Evolutionary conservation across 2,888 invertebrate genomes (phyloP), one percentile per base, ranked within the genome.

Genomic region (Drosophila algonquin): DNA sequence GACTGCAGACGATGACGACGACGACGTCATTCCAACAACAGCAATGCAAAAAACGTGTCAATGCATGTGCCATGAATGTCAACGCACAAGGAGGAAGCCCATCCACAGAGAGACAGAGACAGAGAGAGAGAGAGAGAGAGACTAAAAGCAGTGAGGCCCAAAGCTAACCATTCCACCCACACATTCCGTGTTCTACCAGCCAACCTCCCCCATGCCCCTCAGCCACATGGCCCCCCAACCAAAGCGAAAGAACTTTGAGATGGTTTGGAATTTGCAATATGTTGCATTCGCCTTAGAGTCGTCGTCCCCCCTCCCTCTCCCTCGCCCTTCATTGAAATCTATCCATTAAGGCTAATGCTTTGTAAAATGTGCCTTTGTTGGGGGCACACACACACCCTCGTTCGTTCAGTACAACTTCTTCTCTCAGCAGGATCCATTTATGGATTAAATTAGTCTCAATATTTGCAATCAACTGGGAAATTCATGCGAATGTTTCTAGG

Each of bases 31-130:
- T 57, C 27, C 72, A 51, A 30, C 46, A 71, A 72, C 32, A 52
- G 73, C 73, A 54, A 59, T 73, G 67, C 59, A 57, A 83, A 75
- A 75, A 86, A 77, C 80, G 80, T 86, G 86, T 79, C 83, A 70
- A 74, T 86, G 83, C 81, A 81, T 86, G 86, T 82, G 63, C 83
- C 75, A 75, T 84, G 83, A 76, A 82, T 79, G 74, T 75, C 80
- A 85, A 81, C 75, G 77, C 72, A 63, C 48, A 73, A 52, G 30
- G n/a, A 14, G 30, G n/a, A 14, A 30, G 18, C 40, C 40, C 40
- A 7, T 2, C 40, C n/a, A n/a, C n/a, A n/a, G 24, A 16, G 21
- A 5, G 4, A 21, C 14, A 16, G 2, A 7, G 7, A 12, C 9
- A 21, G n/a, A 12, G 16, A 16, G 30, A 6, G 7, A 7, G 12